Evolutionary conservation across 2,888 invertebrate genomes (phyloP).

Genomic region (Ecliptopera silaceata): DNA sequence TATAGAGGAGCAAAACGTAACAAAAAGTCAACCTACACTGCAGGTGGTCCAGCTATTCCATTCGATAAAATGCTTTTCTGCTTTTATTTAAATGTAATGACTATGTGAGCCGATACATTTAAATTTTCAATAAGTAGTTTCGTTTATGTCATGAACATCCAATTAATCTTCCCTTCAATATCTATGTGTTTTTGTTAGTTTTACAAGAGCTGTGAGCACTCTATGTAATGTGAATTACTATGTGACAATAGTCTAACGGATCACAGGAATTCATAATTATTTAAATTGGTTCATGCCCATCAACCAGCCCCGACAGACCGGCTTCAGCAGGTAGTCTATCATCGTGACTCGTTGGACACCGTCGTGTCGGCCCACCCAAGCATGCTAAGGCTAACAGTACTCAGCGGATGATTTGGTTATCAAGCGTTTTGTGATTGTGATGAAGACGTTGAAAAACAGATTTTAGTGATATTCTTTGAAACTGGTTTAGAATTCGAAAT

Average conservation of each 20-base stretch:
- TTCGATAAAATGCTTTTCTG: constrained; percentile 24
- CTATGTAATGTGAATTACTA: not conserved
- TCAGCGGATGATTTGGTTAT: constrained; percentile 24
- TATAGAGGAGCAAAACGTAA: constrained; percentile 23
- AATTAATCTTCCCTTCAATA: not conserved
- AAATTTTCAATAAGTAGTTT: too few species aligned
- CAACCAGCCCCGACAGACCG: constrained; percentile 35
- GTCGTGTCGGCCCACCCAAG: constrained; percentile 65
- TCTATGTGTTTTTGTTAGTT: not conserved
- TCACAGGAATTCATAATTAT: constrained; percentile 36
- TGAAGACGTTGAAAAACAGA: constrained; percentile 23
- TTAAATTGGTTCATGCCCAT: constrained; percentile 40
- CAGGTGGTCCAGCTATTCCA: constrained; percentile 30
- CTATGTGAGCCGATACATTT: not conserved
- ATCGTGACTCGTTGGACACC: constrained; percentile 63
- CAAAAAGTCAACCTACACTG: constrained; percentile 19
- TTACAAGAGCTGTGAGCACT: too few species aligned
- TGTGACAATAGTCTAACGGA: constrained; percentile 21
- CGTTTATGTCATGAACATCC: too few species aligned
- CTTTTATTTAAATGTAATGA: constrained; percentile 18
- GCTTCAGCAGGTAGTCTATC: constrained; percentile 60
- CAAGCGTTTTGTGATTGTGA: constrained; percentile 21
- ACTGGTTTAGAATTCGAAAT: constrained; percentile 7
- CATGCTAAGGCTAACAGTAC: constrained; percentile 41
- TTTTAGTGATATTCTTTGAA: constrained; percentile 6